A percentile compares a stretch with the other conserved stretches of the same genome.
phyloP scores from a whole-genome alignment of 2,888 invertebrate species.

The Thereva unica region DNA sequence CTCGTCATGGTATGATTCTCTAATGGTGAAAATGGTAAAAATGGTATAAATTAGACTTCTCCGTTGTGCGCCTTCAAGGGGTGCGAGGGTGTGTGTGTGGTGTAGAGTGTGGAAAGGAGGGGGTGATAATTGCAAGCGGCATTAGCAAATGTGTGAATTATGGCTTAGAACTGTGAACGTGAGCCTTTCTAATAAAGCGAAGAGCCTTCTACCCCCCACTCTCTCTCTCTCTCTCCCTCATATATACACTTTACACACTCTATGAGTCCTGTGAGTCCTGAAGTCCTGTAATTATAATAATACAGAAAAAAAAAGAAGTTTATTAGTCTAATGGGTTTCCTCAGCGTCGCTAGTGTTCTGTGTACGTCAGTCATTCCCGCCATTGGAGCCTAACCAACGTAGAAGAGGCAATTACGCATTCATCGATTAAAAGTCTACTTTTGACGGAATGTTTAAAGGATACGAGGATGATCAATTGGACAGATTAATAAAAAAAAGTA shows the following conservation, averaged over 20 bases:
- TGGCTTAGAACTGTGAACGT: background rate
- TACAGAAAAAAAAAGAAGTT: slow-evolving; percentile 13
- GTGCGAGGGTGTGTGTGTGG: no score
- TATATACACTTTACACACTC: no score
- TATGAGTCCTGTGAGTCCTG: background rate
- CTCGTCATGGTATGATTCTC: no score
- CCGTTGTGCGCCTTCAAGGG: no score
- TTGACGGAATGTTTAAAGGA: background rate
- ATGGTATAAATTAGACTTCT: no score
- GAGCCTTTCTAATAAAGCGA: no score
- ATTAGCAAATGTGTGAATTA: slow-evolving; percentile 29
- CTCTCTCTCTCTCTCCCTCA: no score
- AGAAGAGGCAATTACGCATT: slow-evolving; percentile 12
- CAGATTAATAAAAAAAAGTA: no score
- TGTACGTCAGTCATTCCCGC: background rate
- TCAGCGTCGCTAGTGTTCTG: background rate
- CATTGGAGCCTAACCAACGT: slow-evolving; percentile 2
- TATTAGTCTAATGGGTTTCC: slow-evolving; percentile 30
- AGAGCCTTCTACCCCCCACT: no score
- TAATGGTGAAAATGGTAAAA: no score
- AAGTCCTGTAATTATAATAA: slow-evolving; percentile 9
- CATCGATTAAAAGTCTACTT: slow-evolving; percentile 17
- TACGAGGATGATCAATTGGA: no score
- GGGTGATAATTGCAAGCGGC: slow-evolving; percentile 19
- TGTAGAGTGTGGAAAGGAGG: background rate